A percentile compares a stretch with the other conserved stretches of the same genome.
Conservation (phyloP, 2,113 vertebrate species). For the Uria lomvia region DNA sequence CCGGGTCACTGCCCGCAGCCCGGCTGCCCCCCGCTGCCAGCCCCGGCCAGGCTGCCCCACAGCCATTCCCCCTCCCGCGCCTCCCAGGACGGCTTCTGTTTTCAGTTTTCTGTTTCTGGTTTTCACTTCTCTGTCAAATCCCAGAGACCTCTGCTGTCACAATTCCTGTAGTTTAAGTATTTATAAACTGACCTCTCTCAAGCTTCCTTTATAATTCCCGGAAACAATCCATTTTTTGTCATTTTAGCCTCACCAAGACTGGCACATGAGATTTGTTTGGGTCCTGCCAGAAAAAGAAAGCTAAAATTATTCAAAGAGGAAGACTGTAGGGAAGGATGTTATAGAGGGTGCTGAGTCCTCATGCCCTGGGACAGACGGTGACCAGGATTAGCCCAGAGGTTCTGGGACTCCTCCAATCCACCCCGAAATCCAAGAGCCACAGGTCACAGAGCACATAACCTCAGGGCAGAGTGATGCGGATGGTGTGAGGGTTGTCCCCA, state of each 20-base stretch:
- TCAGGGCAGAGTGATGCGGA: neutral
- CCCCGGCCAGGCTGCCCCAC: fast-evolving
- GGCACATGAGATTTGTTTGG: neutral
- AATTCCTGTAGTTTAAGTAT: neutral
- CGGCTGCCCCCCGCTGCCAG: fast-evolving
- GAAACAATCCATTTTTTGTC: neutral
- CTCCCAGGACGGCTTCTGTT: fast-evolving
- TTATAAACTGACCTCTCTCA: neutral
- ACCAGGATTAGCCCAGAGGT: neutral
- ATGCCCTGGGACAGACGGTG: neutral
- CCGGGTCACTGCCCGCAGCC: neutral
- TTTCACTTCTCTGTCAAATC: neutral
- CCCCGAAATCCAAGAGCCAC: neutral
- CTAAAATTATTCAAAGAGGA: neutral
- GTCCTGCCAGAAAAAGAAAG: neutral
- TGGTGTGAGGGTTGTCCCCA: neutral
- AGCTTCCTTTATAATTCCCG: neutral
- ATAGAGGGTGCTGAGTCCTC: neutral
- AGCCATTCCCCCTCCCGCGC: fast-evolving
- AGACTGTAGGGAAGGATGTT: neutral
- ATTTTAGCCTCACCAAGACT: neutral
- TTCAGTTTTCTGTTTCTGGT: neutral
- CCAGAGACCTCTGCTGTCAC: neutral
- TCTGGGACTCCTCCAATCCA: neutral
- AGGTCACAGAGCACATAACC: neutral